Base-by-base conservation (phyloP, 1,140 invertebrate species). In the Piezodorus guildinii region DNA sequence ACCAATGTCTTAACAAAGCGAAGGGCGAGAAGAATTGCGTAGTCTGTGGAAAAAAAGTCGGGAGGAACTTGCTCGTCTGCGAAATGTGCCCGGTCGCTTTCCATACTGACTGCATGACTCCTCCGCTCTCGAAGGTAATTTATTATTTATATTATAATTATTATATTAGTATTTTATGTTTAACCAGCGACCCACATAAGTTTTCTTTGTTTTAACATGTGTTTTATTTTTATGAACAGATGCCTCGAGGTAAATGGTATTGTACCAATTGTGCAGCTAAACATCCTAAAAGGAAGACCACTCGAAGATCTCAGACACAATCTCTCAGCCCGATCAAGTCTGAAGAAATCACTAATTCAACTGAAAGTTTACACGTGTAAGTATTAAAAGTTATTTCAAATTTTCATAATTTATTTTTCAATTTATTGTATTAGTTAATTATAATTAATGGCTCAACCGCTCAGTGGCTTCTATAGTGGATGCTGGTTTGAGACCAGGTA, bases 1-100 rank as follows among this genome's bases (percentile, higher is more conserved):
- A 87, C 80, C 93, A 96, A 74, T 98, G 95, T 77, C 86, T 96
- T 74, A 96, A 96, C 73, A 96, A 96, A 79, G 93, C 92, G 46
- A 90, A 88, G 51, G 88, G 88, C 51, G 87, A 91, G 71, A 81
- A 87, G 68, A 87, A 90, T 72, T 90, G 87, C 75, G 88, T 93
- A 68, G 88, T 94, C 52, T 96, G 93, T 74, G 91, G 92, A 6
- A 88, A 87, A 62, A 83, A 85, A 69, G 79, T 74, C 63, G 83
- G 82, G n/a, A 85, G 86, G 69, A 86, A 90, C 68, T 80, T 90
- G 68, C 80, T 92, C 43, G 79, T 86, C 16, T 98, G 94, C 73
- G 89, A 94, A 73, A 76, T 88, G 19, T 98, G 94, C 77, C 88
- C 89, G 3, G 83, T 91, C 62, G 89, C 89, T 65, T 94, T 93